Conservation (phyloP, 1,140 invertebrate genomes). For the Pissodes strobi region DNA sequence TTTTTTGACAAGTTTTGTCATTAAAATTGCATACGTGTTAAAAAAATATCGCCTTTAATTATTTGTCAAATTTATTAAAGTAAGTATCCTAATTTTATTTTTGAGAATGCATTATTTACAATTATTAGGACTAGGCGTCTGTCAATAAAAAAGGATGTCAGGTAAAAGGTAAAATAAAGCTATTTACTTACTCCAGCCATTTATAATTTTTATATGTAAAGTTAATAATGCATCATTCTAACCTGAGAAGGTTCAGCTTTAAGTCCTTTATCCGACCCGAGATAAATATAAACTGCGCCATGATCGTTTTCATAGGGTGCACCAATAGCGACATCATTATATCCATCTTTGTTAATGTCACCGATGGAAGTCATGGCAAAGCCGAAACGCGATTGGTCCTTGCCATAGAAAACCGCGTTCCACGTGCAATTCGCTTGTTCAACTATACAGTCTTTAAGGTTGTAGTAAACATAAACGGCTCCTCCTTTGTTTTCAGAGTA, state of each 20-base stretch:
- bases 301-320: slow-evolving; percentile 87
- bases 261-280: slow-evolving; percentile 78
- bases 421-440: slow-evolving; percentile 57
- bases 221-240: too few species aligned
- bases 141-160: too few species aligned
- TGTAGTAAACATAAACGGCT: slow-evolving; percentile 87
- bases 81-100: too few species aligned
- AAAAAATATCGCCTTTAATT: too few species aligned
- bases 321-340: slow-evolving; percentile 87
- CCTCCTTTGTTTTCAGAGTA: slow-evolving; percentile 76
- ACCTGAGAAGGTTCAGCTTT: slow-evolving; percentile 76
- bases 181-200: too few species aligned
- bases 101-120: too few species aligned
- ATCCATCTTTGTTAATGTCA: slow-evolving; percentile 90
- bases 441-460: slow-evolving; percentile 55
- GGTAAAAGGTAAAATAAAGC: too few species aligned
- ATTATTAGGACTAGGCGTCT: too few species aligned
- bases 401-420: slow-evolving; percentile 70
- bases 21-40: too few species aligned
- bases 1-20: too few species aligned
- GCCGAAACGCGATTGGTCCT: slow-evolving; percentile 81
- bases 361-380: slow-evolving; percentile 83
- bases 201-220: too few species aligned
- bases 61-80: too few species aligned
- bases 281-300: slow-evolving; percentile 83